A percentile compares a stretch with the other conserved stretches of the same genome.
Conservation (phyloP, 2,113 vertebrate genomes). For the Hucho hucho region DNA sequence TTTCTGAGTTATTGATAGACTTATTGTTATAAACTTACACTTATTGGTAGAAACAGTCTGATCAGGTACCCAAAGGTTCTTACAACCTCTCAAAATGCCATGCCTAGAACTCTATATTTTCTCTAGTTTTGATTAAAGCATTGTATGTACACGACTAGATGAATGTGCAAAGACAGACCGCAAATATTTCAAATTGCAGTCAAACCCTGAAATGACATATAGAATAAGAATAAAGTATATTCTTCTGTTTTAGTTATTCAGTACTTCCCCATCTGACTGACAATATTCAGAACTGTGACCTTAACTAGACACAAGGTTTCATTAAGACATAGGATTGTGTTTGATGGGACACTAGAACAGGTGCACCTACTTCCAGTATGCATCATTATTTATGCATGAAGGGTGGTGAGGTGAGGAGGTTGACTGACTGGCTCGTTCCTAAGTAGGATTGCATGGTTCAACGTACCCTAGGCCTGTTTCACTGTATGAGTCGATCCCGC, state of each 20-base stretch:
- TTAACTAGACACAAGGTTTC: not conserved
- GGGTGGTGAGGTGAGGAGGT: slow-evolving; percentile 5
- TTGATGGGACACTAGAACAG: slow-evolving; percentile 5
- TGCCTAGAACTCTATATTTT: too few relatives aligned
- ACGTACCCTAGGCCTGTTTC: slow-evolving; percentile 2
- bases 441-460: slow-evolving; percentile 41
- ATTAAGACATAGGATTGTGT: slow-evolving; percentile 21
- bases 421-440: slow-evolving; percentile 8
- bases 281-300: not conserved
- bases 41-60: not conserved
- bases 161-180: not conserved
- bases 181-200: not conserved
- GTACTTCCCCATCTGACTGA: not conserved
- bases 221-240: not conserved
- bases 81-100: too few relatives aligned
- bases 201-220: not conserved
- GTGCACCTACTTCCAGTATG: slow-evolving; percentile 11
- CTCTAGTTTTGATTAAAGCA: not conserved
- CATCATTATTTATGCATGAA: slow-evolving; percentile 51
- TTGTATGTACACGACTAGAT: not conserved
- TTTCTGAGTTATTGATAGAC: too few relatives aligned
- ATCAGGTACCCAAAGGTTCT: not conserved
- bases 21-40: too few relatives aligned
- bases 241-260: not conserved
- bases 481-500: not conserved